Base-by-base conservation (phyloP, 2,113 vertebrate genomes). In the Hydrochoerus hydrochaeris region DNA sequence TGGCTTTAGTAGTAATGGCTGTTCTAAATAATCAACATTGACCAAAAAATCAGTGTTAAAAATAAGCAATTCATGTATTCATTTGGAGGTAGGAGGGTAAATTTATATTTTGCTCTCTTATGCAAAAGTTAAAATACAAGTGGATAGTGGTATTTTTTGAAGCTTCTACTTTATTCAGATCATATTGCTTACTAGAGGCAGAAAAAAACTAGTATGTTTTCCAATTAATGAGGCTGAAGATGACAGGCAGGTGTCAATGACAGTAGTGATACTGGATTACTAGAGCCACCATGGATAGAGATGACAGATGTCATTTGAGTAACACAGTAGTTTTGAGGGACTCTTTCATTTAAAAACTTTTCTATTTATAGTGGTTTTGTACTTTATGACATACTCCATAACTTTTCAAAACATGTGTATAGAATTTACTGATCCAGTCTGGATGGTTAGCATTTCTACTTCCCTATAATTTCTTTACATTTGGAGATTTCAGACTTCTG, bases 251-350 rank as follows among this genome's bases (percentile, higher is more conserved):
- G 1, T 7, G 60, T 8, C 4, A 49, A 13, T 58, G 26, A 5
- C 22, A 57, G 19, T 4, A 22, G 5, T 46, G 16, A 17, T 22
- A 46, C 3, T 46, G 30, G 35, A n/a, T 54, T 1, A 11, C 32
- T 58, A 57, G 65, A 8, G 5, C 1, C 12, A 52, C 5, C 3
- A 8, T 11, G 3, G 0, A 16, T 30, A 8, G 17, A 16, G 5
- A n/a, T 6, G 38, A 5, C 13, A 62, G 7, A 13, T 75, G 7
- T 0, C 11, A 49, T 4, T 5, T 32, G 28, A 62, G 1, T 62
- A 19, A 10, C 46, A 63, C 4, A 83, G 44, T 82, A 54, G 5
- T 58, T 41, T 35, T 32, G 22, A 69, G 46, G 57, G 26, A 14
- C 19, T 84, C 12, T n/a, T 10, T 35, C 17, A 8, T 16, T 22